These are phyloP conservation scores for Florisuga fusca DNA, from an alignment of 2,797 vertebrate species.

Conservation along the genomic window DNA sequence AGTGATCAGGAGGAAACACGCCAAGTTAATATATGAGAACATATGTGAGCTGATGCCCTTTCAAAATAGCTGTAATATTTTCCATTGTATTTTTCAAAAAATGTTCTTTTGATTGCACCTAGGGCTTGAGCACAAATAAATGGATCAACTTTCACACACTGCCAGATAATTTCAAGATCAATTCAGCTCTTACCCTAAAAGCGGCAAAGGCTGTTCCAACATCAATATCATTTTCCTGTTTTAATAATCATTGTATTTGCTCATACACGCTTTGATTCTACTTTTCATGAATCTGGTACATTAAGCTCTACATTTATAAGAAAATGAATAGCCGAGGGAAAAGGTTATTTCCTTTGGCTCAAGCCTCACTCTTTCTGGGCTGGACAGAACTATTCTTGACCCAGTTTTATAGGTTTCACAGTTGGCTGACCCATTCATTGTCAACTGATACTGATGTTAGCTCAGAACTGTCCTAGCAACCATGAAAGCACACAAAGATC, in stretches of 20 bases:
- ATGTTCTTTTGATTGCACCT: background rate
- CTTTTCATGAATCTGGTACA: constrained; percentile 40
- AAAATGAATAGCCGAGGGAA: constrained; percentile 51
- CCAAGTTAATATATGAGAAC: constrained; percentile 56
- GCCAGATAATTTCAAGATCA: constrained; percentile 32
- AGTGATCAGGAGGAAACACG: background rate
- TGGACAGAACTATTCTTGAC: constrained; percentile 66
- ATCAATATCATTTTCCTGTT: constrained; percentile 60
- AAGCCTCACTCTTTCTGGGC: background rate
- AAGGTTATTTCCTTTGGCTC: constrained; percentile 70
- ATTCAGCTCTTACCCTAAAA: constrained; percentile 27
- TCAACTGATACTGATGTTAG: constrained; percentile 64
- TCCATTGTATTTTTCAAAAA: constrained; percentile 56
- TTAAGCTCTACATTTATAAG: constrained; percentile 41
- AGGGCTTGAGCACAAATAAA: constrained; percentile 35
- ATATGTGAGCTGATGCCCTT: constrained; percentile 38
- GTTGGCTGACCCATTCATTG: constrained; percentile 65
- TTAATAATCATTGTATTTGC: constrained; percentile 53
- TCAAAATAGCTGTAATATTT: constrained; percentile 54
- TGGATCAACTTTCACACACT: constrained; percentile 14
- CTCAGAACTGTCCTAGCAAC: constrained; percentile 58
- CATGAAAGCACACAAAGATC: constrained; percentile 54
- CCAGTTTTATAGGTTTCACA: constrained; percentile 64
- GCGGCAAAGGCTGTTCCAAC: constrained; percentile 49
- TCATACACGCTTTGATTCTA: constrained; percentile 54